Evolutionary conservation across 1,140 invertebrate species (phyloP).

Genomic region (Drosophila varians): DNA sequence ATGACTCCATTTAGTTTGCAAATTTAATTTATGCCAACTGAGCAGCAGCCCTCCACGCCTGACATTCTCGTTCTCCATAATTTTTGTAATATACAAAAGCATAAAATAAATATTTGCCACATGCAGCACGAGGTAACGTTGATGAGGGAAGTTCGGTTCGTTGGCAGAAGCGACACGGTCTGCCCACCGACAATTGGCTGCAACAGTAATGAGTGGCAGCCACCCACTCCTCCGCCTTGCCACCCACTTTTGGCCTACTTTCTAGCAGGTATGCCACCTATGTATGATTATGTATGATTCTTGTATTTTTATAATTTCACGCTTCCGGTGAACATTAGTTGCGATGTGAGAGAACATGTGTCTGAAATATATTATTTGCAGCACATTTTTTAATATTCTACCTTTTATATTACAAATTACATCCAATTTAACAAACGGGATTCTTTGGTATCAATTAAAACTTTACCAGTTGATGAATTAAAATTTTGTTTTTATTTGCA

Average conservation of each 20-base stretch:
- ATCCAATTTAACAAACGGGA: no score
- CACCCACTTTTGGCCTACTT: neutral
- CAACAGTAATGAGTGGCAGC: constrained; percentile 25
- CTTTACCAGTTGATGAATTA: constrained; percentile 1
- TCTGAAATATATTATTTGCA: no score
- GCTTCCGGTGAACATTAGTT: constrained; percentile 15
- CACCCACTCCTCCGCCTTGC: neutral
- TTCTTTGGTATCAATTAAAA: no score
- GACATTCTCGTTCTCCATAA: constrained; percentile 35
- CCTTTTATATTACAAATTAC: no score
- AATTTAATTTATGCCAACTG: constrained; percentile 59
- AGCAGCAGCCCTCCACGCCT: neutral
- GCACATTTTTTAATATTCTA: no score
- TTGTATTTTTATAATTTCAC: constrained; percentile 25
- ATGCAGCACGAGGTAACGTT: constrained; percentile 34
- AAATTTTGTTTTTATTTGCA: neutral
- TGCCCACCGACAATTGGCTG: constrained; percentile 2
- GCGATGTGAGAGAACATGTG: no score
- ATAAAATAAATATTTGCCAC: constrained; percentile 36
- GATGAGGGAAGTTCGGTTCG: constrained; percentile 13
- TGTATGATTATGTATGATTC: no score
- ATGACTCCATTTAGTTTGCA: constrained; percentile 39
- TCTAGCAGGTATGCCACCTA: neutral
- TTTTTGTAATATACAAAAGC: constrained; percentile 52
- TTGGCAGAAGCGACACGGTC: constrained; percentile 9